Conservation (phyloP, 2,888 invertebrate species). For the Cheilosia scutellata region DNA sequence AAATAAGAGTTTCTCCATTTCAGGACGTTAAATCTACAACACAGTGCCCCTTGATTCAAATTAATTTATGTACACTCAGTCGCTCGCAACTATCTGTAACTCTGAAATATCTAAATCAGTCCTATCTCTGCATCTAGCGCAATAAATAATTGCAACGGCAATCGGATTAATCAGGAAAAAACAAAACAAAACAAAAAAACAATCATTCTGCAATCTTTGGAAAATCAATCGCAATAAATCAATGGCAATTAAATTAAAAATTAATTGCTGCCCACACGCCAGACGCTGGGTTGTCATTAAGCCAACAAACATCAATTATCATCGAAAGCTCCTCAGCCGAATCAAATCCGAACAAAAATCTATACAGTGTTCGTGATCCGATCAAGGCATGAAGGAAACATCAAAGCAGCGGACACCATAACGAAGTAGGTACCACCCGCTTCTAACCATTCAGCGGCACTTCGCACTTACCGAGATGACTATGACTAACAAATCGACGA, state of each 20-base stretch:
- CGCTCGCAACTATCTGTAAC: too few relatives aligned
- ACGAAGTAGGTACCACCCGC: constrained; percentile 29
- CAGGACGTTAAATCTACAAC: too few relatives aligned
- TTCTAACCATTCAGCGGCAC: constrained; percentile 36
- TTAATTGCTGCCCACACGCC: constrained; percentile 55
- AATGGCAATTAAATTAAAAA: constrained; percentile 69
- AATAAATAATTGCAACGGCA: constrained; percentile 24
- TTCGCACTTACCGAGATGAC: constrained; percentile 19
- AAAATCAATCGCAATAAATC: constrained; percentile 57
- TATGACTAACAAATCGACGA: constrained; percentile 51
- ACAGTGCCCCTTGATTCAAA: not conserved
- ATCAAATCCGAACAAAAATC: constrained; percentile 57
- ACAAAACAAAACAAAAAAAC: not conserved
- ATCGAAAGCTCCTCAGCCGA: constrained; percentile 50
- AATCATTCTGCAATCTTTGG: constrained; percentile 3
- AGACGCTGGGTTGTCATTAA: constrained; percentile 43
- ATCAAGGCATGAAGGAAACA: constrained; percentile 34
- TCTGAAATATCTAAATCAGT: not conserved
- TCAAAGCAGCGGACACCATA: constrained; percentile 32
- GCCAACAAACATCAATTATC: constrained; percentile 62
- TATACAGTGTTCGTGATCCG: constrained; percentile 15
- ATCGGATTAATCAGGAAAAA: not conserved
- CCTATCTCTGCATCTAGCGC: constrained; percentile 6
- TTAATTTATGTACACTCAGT: not conserved
- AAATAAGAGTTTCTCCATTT: too few relatives aligned